Evolutionary conservation across 1,140 invertebrate species (phyloP), one percentile per base, ranked within the genome.

Genomic region (Bemisia tabaci): DNA sequence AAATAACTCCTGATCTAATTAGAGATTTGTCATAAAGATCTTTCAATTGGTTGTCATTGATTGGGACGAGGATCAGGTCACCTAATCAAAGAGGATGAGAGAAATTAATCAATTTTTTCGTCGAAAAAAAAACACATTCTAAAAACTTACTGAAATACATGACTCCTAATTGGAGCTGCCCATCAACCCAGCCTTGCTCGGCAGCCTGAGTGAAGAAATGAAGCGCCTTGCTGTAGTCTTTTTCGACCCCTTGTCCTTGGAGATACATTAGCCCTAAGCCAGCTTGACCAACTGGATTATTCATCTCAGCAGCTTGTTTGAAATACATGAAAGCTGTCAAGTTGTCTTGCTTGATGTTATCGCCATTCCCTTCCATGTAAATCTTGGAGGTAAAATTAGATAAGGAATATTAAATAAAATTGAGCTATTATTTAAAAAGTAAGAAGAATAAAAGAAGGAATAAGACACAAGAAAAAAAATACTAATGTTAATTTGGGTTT

Each of bases 241-340:
- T 90, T n/a, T 89, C 85, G 1, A 98, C 92, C 26, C 93, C 94
- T 71, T 88, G 85, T 9, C 97, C 97, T 75, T 92, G 90, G n/a
- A 99, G 81, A 79, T 98, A 97, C 92, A 99, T 97, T 27, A 97
- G 79, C 25, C 97, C 97, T 0, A 99, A 80, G 0, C 97, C 97
- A 77, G 91, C 95, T 77, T 98, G 94, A 0, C 96, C 97, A 12
- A 98, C 91, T 1, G 95, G 91, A 81, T 97, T 98, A 63, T 91
- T 92, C 71, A 95, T 84, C 71, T 98, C 95, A 0, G 95, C 93
- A 12, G 97, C 94, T 77, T 94, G 94, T 72, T 89, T 90, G 77
- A 98, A 98, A 78, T 95, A 98, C 71, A 90, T 84, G 58, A 87
- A 85, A 12, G 91, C 91, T 0, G 91, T 94, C 69, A 93, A 87